These are phyloP conservation scores for Asarcornis scutulata DNA, from an alignment of 2,113 vertebrate species.

Conservation along the genomic window DNA sequence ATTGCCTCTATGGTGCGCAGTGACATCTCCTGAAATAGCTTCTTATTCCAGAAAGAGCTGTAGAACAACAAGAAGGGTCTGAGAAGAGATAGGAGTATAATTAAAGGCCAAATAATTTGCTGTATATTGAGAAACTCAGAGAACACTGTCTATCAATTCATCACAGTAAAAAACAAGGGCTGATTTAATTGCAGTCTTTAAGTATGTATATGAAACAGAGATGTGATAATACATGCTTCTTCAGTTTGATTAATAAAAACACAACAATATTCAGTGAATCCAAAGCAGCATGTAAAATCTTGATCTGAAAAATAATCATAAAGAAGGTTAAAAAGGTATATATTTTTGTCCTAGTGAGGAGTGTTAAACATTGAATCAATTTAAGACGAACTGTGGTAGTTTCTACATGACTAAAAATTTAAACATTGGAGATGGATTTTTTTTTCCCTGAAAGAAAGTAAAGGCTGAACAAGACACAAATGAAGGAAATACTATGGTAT, in stretches of 20 bases:
- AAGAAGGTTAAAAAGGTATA: neutral
- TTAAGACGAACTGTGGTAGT: neutral
- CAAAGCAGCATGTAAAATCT: neutral
- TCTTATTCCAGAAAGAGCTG: neutral
- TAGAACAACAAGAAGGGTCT: neutral
- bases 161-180: neutral
- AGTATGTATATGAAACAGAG: neutral
- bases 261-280: neutral
- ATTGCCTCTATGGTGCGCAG: neutral
- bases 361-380: neutral
- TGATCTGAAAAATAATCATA: neutral
- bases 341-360: neutral
- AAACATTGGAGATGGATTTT: neutral
- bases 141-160: neutral
- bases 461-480: neutral
- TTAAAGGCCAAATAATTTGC: neutral
- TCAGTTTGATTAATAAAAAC: neutral
- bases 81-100: neutral
- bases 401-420: neutral
- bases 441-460: neutral
- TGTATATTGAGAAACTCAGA: neutral
- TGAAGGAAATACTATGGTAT: neutral
- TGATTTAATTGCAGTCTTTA: neutral
- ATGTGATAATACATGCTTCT: neutral
- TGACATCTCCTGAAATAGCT: neutral